Base-by-base conservation (phyloP, 2,888 invertebrate species). In the Drosophila sordidula region DNA sequence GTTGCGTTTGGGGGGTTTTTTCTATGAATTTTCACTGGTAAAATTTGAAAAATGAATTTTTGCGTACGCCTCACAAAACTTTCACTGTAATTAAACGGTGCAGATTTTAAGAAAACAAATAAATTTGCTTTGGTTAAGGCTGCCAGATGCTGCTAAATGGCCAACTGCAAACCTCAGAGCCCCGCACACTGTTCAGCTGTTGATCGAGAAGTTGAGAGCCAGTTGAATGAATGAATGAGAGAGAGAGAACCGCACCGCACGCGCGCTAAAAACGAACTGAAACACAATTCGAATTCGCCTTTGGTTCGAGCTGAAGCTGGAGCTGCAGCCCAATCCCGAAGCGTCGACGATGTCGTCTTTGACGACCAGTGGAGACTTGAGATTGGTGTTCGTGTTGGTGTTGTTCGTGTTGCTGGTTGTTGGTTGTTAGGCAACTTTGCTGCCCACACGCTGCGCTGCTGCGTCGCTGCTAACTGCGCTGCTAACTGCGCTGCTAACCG, bases 251-350 rank as follows among this genome's bases (percentile, higher is more conserved):
- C 83, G 85, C 85, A 89, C 90, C 90, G 90, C 88, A 89, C 89
- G 90, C 90, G 87, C 78, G 87, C 88, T 87, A 65, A 73, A 80
- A 81, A 78, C 85, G 85, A 90, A 89, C 89, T 89, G 90, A 89
- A 86, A 61, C 56, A 59, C 61, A 61, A 65, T 54, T 61, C 58
- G 66, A 64, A 76, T 46, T 64, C 61, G 74, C 36, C 70, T 71
- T 52, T 36, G 56, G 64, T 41, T 66, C 44, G 56, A 49, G 50
- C 54, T 75, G 52, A 44, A 45, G 54, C 49, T 65, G 44, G 26
- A 41, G 44, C 50, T 56, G 46, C 22, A 38, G 82, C 64, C 47
- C 63, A 74, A 71, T 66, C 62, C 59, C 79, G 75, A 75, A 66
- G 66, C 49, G 52, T 36, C 32, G 52, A 63, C 70, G 70, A 46